Evolutionary conservation across 2,113 vertebrate genomes (phyloP).

Genomic region (Rhinopomastus cyanomelas): DNA sequence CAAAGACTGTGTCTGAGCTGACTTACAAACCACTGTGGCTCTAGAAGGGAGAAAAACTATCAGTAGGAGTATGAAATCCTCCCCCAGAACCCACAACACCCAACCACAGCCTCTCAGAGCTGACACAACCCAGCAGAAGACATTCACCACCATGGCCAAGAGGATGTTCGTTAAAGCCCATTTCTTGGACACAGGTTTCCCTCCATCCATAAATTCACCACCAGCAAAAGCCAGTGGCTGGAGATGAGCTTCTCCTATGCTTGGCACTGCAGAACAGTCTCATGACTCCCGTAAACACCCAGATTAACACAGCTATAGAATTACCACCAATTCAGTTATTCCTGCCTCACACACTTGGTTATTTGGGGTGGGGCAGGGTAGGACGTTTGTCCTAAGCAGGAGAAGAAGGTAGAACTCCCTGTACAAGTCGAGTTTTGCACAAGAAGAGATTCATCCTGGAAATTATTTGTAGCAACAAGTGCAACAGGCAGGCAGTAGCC

Average conservation of each 20-base stretch:
- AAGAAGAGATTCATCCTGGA: background rate
- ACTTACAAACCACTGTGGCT: background rate
- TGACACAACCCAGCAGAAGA: background rate
- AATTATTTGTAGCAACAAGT: background rate
- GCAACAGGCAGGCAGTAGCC: background rate
- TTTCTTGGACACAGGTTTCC: accelerated
- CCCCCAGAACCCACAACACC: background rate
- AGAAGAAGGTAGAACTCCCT: background rate
- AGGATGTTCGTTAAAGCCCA: no score
- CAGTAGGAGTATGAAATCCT: background rate
- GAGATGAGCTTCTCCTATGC: background rate
- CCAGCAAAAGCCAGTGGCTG: background rate
- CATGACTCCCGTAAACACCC: background rate
- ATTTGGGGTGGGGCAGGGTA: accelerated
- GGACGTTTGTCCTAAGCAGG: background rate
- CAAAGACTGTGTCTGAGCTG: background rate
- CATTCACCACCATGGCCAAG: background rate
- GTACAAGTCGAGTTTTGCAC: background rate
- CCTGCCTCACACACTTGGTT: accelerated
- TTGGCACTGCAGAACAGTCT: no score
- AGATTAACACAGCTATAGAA: accelerated
- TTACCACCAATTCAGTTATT: accelerated
- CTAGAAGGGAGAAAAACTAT: background rate
- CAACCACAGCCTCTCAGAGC: background rate
- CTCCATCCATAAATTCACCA: accelerated